Evolutionary conservation across 1,140 invertebrate genomes (phyloP).

Genomic region (Drosophila subobscura): DNA sequence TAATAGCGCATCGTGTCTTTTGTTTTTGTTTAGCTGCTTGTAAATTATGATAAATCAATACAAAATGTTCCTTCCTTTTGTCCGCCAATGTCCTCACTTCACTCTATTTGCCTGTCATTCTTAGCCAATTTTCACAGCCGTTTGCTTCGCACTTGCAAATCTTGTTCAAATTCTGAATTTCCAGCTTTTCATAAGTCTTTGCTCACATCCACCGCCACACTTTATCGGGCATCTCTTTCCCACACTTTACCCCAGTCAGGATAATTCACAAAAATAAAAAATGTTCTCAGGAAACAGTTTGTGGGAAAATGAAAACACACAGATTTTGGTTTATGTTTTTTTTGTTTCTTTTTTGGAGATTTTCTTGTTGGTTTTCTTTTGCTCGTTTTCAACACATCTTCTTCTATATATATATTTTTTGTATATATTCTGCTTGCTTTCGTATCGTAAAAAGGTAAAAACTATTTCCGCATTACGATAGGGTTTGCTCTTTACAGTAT

Average conservation of each 20-base stretch:
- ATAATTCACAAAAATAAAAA: not conserved
- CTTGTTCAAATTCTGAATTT: conserved; percentile 56
- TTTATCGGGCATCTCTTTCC: conserved; percentile 8
- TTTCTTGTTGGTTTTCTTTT: conserved; percentile 37
- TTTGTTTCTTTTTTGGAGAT: conserved; percentile 52
- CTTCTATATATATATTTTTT: conserved; percentile 65
- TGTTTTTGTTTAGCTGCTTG: conserved; percentile 26
- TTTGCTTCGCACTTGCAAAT: conserved; percentile 68
- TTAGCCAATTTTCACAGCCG: conserved; percentile 77
- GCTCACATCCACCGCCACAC: conserved; percentile 32
- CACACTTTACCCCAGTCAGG: not conserved
- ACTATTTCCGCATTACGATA: conserved; percentile 58
- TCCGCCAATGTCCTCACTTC: conserved; percentile 19
- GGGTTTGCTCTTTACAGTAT: conserved; percentile 63
- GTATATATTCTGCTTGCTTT: conserved; percentile 56
- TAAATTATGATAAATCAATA: conserved; percentile 16
- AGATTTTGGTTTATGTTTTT: conserved; percentile 57
- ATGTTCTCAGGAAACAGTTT: conserved; percentile 5
- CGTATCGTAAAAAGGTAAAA: conserved; percentile 65
- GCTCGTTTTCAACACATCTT: conserved; percentile 67
- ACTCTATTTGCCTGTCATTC: conserved; percentile 10
- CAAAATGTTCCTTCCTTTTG: conserved; percentile 9
- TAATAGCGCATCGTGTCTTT: conserved; percentile 57
- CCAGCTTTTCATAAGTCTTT: conserved; percentile 63
- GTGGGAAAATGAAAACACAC: conserved; percentile 60